Conservation (phyloP, 2,113 vertebrate species). For the Nanorana parkeri region DNA sequence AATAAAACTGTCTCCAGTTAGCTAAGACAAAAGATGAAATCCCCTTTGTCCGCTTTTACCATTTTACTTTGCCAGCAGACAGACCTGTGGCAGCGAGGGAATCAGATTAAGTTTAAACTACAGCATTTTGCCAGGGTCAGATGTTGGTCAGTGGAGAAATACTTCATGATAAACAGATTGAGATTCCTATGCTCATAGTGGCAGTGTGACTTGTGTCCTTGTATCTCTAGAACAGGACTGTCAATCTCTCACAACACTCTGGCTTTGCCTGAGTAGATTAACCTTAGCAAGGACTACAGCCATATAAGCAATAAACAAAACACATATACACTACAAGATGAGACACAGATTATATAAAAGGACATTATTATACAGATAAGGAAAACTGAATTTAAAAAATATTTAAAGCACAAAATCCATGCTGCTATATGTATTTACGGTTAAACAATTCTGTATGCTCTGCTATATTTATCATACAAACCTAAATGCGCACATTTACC, state of each 20-base stretch:
- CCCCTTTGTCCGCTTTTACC: background rate
- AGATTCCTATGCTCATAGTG: background rate
- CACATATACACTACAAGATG: too few relatives aligned
- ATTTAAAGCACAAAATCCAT: too few relatives aligned
- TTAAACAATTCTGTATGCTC: too few relatives aligned
- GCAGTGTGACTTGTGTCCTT: background rate
- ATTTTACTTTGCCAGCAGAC: constrained; percentile 7
- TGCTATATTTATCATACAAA: too few relatives aligned
- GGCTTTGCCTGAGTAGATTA: constrained; percentile 5
- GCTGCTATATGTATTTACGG: too few relatives aligned
- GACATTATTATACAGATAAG: too few relatives aligned
- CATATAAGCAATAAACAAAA: too few relatives aligned
- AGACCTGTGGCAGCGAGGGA: background rate
- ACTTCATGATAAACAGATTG: constrained; percentile 7
- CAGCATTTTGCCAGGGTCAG: constrained; percentile 31
- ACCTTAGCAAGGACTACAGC: too few relatives aligned
- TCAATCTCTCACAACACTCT: background rate
- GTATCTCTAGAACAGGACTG: background rate
- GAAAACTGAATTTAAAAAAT: too few relatives aligned
- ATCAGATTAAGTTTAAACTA: background rate
- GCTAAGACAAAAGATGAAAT: background rate
- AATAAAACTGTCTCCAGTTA: background rate
- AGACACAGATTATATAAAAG: too few relatives aligned
- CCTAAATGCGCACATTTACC: too few relatives aligned
- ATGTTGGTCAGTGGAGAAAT: constrained; percentile 14